A percentile compares a stretch with the other conserved stretches of the same genome.
Evolutionary conservation across 2,113 vertebrate genomes (phyloP).

Genomic region (Oreocharis arfaki): DNA sequence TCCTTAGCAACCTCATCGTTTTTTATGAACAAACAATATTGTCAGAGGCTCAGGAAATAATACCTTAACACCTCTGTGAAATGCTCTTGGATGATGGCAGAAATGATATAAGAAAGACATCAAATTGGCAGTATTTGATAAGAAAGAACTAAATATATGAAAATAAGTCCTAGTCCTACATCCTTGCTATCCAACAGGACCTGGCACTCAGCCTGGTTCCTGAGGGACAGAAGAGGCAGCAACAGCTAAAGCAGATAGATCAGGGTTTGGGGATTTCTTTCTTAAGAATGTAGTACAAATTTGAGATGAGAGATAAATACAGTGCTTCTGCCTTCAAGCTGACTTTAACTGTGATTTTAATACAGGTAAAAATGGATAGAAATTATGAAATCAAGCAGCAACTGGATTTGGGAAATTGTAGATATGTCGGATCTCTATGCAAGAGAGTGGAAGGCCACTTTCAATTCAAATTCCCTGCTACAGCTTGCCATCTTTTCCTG

Average conservation of each 20-base stretch:
- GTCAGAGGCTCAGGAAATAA: background rate
- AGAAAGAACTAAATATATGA: background rate
- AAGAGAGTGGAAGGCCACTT: background rate
- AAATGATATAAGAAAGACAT: background rate
- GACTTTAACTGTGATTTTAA: background rate
- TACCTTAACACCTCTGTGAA: background rate
- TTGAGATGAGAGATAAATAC: background rate
- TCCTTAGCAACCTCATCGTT: background rate
- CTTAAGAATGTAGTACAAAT: background rate
- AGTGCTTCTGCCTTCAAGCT: background rate
- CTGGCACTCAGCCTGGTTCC: background rate
- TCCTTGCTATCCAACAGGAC: background rate
- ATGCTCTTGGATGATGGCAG: background rate
- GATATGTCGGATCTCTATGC: background rate
- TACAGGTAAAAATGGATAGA: background rate
- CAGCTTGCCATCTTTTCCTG: background rate
- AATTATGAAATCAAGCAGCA: background rate
- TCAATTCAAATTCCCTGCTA: background rate
- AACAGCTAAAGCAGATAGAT: background rate
- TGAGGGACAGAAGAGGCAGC: background rate
- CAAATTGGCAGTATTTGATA: background rate
- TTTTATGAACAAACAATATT: background rate
- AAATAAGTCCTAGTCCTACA: background rate
- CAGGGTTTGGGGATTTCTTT: background rate
- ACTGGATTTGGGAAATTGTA: background rate